Evolutionary conservation across 2,888 invertebrate genomes (phyloP).

Genomic region (Ariolimax columbianus): DNA sequence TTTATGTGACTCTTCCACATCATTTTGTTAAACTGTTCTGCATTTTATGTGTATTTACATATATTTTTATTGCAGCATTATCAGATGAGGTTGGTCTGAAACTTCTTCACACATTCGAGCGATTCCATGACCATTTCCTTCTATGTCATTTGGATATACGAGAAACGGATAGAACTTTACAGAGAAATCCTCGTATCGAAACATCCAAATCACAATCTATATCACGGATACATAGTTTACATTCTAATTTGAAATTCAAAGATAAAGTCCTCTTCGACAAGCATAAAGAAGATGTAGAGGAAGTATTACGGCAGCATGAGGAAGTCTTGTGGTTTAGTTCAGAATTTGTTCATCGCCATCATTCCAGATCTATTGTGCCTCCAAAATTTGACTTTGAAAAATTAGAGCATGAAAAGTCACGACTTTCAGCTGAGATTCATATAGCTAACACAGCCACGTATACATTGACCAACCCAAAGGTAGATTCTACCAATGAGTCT

Average conservation of each 20-base stretch:
- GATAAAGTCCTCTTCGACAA: constrained; percentile 31
- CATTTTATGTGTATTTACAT: neutral
- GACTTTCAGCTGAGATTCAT: neutral
- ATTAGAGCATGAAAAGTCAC: neutral
- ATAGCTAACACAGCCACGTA: neutral
- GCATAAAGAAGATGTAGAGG: constrained; percentile 51
- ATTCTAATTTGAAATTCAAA: constrained; percentile 15
- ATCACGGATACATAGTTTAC: neutral
- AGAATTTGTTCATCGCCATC: constrained; percentile 63
- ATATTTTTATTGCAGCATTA: constrained; percentile 4
- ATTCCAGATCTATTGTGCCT: constrained; percentile 14
- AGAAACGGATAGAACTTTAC: neutral
- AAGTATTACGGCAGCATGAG: constrained; percentile 58
- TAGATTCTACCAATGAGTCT: neutral
- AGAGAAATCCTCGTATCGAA: neutral
- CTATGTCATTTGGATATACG: constrained; percentile 34
- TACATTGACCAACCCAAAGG: neutral
- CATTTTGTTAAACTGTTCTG: neutral
- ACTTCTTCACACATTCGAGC: constrained; percentile 36
- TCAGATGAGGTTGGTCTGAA: constrained; percentile 33
- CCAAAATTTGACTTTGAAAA: neutral
- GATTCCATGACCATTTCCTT: constrained; percentile 52
- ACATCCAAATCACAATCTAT: constrained; percentile 1
- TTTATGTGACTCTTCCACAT: neutral
- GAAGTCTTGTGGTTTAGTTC: constrained; percentile 68